A percentile compares a stretch with the other conserved stretches of the same genome.
Conservation (phyloP, 2,888 invertebrate species). For the Lasioglossum zephyrum region DNA sequence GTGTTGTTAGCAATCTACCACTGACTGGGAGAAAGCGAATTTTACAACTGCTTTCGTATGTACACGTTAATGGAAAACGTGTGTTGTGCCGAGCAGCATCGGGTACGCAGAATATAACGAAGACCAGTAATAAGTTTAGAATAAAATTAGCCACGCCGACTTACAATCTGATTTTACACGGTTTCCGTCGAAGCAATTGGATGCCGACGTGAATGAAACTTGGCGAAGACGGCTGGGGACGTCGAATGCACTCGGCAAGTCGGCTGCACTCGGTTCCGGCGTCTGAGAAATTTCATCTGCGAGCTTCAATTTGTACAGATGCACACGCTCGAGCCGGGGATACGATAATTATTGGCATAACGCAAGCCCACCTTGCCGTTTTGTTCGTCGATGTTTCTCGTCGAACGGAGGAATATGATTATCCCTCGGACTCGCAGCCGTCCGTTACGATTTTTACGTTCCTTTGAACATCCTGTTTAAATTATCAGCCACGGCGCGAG, state of each 20-base stretch:
- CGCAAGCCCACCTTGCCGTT: neutral
- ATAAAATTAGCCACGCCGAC: neutral
- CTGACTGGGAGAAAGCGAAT: neutral
- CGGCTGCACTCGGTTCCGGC: neutral
- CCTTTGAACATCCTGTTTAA: conserved; percentile 7
- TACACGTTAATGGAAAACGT: neutral
- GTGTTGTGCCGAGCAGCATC: neutral
- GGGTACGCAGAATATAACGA: neutral
- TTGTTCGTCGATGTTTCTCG: conserved; percentile 15
- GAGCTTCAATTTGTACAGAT: neutral
- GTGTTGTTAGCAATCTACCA: neutral
- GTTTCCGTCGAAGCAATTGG: neutral
- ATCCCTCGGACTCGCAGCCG: neutral
- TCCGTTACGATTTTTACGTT: neutral
- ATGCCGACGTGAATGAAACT: neutral
- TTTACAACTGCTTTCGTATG: neutral
- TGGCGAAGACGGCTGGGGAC: neutral
- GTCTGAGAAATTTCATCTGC: neutral
- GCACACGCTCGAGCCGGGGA: neutral
- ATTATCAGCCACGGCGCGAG: conserved; percentile 37
- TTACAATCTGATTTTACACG: neutral
- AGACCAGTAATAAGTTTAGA: neutral
- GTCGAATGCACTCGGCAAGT: neutral
- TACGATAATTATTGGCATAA: conserved; percentile 22
- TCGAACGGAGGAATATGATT: conserved; percentile 1